Conservation (phyloP, 2,797 vertebrate species). For the Synaphobranchus kaupii region DNA sequence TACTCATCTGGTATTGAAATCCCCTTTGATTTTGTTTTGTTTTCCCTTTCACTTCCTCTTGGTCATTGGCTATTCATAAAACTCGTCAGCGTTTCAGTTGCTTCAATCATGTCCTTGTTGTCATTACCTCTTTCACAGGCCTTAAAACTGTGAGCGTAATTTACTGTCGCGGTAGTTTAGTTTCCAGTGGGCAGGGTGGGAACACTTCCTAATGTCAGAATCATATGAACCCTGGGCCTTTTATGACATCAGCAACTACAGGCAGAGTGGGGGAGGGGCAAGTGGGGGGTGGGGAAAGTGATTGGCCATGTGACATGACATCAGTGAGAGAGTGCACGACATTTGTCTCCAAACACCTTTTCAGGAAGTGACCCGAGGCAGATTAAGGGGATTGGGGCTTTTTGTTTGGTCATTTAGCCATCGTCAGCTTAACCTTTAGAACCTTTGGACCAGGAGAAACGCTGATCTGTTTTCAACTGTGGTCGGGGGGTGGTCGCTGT, state of each 20-base stretch:
- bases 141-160: constrained; percentile 49
- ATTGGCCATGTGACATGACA: constrained; percentile 61
- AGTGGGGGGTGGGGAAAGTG: constrained; percentile 44
- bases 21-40: neutral
- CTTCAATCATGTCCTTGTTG: constrained; percentile 40
- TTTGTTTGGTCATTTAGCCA: constrained; percentile 49
- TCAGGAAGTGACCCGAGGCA: constrained; percentile 68
- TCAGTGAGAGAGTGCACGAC: constrained; percentile 54
- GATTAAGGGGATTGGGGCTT: constrained; percentile 49
- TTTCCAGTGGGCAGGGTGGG: constrained; percentile 29
- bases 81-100: constrained; percentile 18
- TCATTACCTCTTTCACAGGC: constrained; percentile 50
- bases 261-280: constrained; percentile 6
- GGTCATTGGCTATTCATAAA: constrained; percentile 15
- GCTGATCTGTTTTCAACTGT: constrained; percentile 54
- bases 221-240: constrained; percentile 46
- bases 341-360: constrained; percentile 56
- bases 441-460: constrained; percentile 40
- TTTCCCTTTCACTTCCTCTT: constrained; percentile 4
- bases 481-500: constrained; percentile 23
- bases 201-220: constrained; percentile 51
- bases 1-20: neutral
- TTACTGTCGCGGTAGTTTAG: constrained; percentile 37
- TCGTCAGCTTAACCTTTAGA: constrained; percentile 62
- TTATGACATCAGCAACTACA: constrained; percentile 49